Evolutionary conservation across 1,140 invertebrate species (phyloP), one percentile per base, ranked within the genome.

Genomic region (Polypedilum pembai): DNA sequence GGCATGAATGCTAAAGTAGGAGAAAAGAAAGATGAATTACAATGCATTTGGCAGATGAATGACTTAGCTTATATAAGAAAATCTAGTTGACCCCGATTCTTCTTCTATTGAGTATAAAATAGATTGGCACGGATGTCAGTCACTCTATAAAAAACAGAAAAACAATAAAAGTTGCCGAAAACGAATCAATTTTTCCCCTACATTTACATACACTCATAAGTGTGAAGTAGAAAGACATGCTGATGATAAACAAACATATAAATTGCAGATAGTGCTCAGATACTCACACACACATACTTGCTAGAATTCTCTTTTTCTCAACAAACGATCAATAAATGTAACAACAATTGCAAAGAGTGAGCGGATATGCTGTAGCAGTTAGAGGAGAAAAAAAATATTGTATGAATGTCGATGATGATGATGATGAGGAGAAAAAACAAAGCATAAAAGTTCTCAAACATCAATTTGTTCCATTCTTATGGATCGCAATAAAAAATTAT

Each of bases 401-500:
- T 56, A 15, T 56, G 24, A 56, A 56, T 56, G n/a, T 56, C 8
- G 12, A 56, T 56, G 45, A 33, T 33, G 24, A 33, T 33, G 24
- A 33, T 33, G 24, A 33, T 56, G 10, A 56, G n/a, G 45, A 56
- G 45, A 56, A 56, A 56, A 56, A 56, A 56, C 45, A 56, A 56
- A 56, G 45, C 45, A 56, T 56, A 56, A 56, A 56, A 56, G 45
- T 56, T 56, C 45, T 56, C 45, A 56, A 56, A 56, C 45, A 56
- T 56, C 45, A 56, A 56, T 56, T 56, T 56, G 45, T 56, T 56
- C 45, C 45, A 56, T 56, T 56, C 45, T n/a, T 56, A 56, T 56
- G 10, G 45, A 56, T 56, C 10, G 45, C 45, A 56, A 56, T 56
- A 56, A 56, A 56, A 56, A 56, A 56, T 56, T 56, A 56, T 56